These are phyloP conservation scores for Tokudaia muenninki DNA, from an alignment of 2,797 vertebrate species.

Conservation along the genomic window DNA sequence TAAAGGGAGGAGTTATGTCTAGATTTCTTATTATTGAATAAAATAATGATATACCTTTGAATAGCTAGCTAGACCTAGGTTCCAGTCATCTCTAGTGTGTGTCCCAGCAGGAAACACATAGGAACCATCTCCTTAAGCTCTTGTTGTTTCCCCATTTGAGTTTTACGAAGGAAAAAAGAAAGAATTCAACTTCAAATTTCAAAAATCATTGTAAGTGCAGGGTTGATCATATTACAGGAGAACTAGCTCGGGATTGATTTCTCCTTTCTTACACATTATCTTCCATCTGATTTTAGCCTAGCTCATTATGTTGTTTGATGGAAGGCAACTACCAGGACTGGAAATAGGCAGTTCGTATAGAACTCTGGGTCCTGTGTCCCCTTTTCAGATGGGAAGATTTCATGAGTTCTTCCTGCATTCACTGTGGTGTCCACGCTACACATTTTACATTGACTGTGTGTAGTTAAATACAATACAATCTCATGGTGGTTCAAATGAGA, in stretches of 20 bases:
- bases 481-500: neutral
- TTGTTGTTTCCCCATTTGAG: neutral
- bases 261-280: neutral
- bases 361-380: neutral
- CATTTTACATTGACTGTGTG: neutral
- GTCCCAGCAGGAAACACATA: neutral
- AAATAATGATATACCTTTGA: neutral
- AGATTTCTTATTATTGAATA: neutral
- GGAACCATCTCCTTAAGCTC: neutral
- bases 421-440: neutral
- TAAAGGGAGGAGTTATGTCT: neutral
- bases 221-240: constrained; percentile 8
- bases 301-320: neutral
- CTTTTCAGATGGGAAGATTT: neutral
- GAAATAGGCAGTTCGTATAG: neutral
- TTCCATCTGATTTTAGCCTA: constrained; percentile 14
- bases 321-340: neutral
- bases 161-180: neutral
- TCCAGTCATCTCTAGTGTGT: neutral
- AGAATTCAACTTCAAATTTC: neutral
- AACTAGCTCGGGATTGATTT: neutral
- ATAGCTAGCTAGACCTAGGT: neutral
- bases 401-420: neutral
- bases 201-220: neutral
- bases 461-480: neutral